Evolutionary conservation across 2,888 invertebrate species (phyloP).

Genomic region (Drosophila lutescens): DNA sequence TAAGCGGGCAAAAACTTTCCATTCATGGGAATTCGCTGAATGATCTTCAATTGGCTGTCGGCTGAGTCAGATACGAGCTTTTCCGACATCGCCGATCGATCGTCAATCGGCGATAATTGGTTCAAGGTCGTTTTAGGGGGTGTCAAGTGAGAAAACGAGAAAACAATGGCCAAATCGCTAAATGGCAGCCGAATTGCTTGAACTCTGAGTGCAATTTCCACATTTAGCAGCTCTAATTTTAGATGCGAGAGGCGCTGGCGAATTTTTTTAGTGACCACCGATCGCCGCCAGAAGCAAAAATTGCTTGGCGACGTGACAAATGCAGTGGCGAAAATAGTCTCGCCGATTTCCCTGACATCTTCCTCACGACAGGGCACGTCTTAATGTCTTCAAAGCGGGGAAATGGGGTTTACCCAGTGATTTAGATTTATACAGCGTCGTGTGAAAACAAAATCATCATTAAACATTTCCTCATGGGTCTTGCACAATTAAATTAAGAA

Average conservation of each 20-base stretch:
- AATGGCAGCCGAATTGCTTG: slow-evolving; percentile 1
- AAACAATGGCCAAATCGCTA: slow-evolving; percentile 8
- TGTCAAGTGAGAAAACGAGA: slow-evolving; percentile 6
- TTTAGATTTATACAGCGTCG: background rate
- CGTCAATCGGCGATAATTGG: slow-evolving; percentile 38
- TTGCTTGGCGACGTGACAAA: slow-evolving; percentile 66
- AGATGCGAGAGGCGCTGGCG: slow-evolving; percentile 38
- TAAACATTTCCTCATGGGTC: background rate
- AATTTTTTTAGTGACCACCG: slow-evolving; percentile 24
- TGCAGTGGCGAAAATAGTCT: slow-evolving; percentile 32
- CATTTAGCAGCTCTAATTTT: slow-evolving; percentile 31
- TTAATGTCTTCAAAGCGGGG: background rate
- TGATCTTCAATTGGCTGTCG: slow-evolving; percentile 22
- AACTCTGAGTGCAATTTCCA: slow-evolving; percentile 21
- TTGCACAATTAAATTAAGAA: too few species aligned
- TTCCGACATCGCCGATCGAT: slow-evolving; percentile 31
- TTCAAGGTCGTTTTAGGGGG: slow-evolving; percentile 26
- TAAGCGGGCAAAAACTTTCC: slow-evolving; percentile 26
- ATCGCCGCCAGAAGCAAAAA: slow-evolving; percentile 19
- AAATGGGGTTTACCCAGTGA: background rate
- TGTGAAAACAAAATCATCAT: background rate
- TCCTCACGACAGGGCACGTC: slow-evolving; percentile 16
- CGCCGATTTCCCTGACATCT: slow-evolving; percentile 18
- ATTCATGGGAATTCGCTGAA: slow-evolving; percentile 25
- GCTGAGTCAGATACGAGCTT: slow-evolving; percentile 32